Evolutionary conservation across 2,113 vertebrate genomes (phyloP), one percentile per base, ranked within the genome.

Genomic region (Ursus arctos): DNA sequence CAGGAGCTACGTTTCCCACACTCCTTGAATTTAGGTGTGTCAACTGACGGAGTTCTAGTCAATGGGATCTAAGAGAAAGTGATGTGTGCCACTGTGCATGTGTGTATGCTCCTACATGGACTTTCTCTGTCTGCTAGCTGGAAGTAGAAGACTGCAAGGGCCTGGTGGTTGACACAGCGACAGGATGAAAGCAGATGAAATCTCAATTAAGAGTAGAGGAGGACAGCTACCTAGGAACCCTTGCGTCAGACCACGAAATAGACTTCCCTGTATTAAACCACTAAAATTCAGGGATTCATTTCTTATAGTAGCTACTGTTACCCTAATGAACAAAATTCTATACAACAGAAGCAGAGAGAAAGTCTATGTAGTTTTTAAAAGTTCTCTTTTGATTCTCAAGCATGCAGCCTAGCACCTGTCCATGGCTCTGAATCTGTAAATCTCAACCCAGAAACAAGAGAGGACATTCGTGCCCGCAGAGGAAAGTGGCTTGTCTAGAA

Each of bases 281-380:
- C 72, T 85, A 57, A 88, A 55, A 81, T 49, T 47, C 21, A 59
- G 1, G 6, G 14, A 47, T 71, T 93, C 74, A 10, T 55, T 94
- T 95, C 86, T 80, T 79, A 63, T 0, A 59, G 36, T 72, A 85
- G 15, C 12, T 89, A 71, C 4, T 47, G 3, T 77, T 55, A 47
- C 22, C 63, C 13, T 72, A 96, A 79, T 55, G 31, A 59, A 36
- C 24, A 94, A 83, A 95, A 93, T 96, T 33, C 5, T 87, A 15
- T n/a, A 55, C 79, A 77, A 51, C 15, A 72, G 33, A 88, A 94
- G 79, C 63, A 55, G 3, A 63, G 22, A 40, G 21, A 31, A 69
- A 55, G 12, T 24, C 19, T 43, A 43, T 72, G 5, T 5, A 33
- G 24, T 43, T 89, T 74, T 63, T 55, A 4, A 7, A 67, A 61